Evolutionary conservation across 2,888 invertebrate species (phyloP), one percentile per base, ranked within the genome.

Genomic region (Drosophila rubida): DNA sequence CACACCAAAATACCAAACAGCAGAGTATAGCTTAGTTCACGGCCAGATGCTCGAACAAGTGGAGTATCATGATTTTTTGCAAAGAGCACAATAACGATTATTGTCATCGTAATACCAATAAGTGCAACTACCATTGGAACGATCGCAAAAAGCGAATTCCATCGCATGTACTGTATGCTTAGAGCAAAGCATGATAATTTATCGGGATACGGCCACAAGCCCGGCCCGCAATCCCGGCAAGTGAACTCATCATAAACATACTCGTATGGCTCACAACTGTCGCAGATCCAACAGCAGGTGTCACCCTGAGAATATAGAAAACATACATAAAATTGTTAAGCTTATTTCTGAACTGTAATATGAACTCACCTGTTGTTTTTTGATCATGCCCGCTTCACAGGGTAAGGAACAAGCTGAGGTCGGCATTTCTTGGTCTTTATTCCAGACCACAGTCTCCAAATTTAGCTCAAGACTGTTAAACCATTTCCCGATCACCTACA

Each of bases 281-380:
- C 94, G 89, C 96, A 96, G 19, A 95, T 95, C 96, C 96, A 96
- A 91, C 96, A 96, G 91, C 96, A 96, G 42, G 94, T 94, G 89
- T 95, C 94, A 6, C 94, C 94, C 93, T 94, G 14, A n/a, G n/a
- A 32, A 4, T 11, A 32, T 32, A 32, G 11, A n/a, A 32, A 42
- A 42, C 9, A 7, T 7, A 37, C 2, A 5, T 8, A n/a, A n/a
- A n/a, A n/a, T 30, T 13, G 7, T 41, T 11, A 19, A 41, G 6
- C 11, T 11, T 16, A 16, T 11, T 4, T 3, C 16, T 19, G 13
- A 16, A n/a, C 13, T 25, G 7, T 44, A 23, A 9, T 45, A 6
- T 4, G 9, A 30, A n/a, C 16, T 23, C 83, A 92, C 92, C 92
- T 94, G 94, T 91, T 95, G 94, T 89, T 94, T 95, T 83, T 94